phyloP scores from a whole-genome alignment of 2,113 vertebrate genomes.

The Tor tambroides region DNA sequence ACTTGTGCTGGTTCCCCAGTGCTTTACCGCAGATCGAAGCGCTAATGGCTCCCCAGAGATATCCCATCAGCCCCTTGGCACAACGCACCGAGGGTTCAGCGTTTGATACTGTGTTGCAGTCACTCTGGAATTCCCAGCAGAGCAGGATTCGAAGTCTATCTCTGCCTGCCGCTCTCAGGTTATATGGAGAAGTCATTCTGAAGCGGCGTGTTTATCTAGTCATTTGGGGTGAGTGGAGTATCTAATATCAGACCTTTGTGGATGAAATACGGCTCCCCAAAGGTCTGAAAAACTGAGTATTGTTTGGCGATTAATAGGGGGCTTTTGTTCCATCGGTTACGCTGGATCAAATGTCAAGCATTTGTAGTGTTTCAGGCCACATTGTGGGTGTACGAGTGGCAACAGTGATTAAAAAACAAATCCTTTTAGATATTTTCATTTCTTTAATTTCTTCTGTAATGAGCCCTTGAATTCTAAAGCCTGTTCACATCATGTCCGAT shows the following conservation, averaged over 20 bases:
- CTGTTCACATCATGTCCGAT: neutral
- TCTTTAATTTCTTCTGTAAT: no score
- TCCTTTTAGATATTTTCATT: neutral
- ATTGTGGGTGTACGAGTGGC: neutral
- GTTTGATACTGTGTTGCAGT: constrained; percentile 81
- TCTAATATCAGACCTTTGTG: constrained; percentile 20
- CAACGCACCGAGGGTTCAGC: constrained; percentile 68
- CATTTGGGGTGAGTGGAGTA: neutral
- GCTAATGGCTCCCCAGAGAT: constrained; percentile 81
- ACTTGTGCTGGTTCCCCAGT: constrained; percentile 71
- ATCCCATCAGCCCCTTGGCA: constrained; percentile 78
- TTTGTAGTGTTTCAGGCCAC: neutral
- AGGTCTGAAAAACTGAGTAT: neutral
- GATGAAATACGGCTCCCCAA: neutral
- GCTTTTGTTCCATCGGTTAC: neutral
- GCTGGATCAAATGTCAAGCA: neutral
- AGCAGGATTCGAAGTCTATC: constrained; percentile 2
- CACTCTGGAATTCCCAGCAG: constrained; percentile 61
- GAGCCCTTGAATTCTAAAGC: neutral
- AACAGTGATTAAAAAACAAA: neutral
- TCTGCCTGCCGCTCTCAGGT: constrained; percentile 1
- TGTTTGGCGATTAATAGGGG: neutral
- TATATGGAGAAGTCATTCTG: neutral
- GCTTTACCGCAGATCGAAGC: constrained; percentile 67
- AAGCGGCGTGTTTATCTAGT: neutral